Percentiles rank a stretch among this genome's conserved stretches.
Evolutionary conservation across 1,140 invertebrate species (phyloP).

Genomic region (Listronotus bonariensis): DNA sequence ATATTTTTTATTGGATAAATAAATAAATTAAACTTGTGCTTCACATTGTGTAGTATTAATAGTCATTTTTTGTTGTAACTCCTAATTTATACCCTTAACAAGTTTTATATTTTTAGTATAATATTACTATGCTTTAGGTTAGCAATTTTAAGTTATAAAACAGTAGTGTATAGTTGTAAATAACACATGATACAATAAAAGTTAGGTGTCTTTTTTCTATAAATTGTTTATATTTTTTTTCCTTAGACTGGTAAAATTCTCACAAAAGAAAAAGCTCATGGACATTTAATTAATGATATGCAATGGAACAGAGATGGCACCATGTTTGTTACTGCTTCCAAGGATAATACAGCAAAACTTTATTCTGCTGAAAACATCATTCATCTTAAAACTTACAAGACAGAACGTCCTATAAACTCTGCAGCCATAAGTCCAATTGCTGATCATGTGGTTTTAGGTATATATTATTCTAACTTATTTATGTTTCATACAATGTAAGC

Average conservation of each 20-base stretch:
- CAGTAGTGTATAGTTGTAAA: too few species aligned
- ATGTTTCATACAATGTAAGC: too few species aligned
- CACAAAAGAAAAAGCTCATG: conserved; percentile 79
- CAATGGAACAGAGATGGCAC: conserved; percentile 90
- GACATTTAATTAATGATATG: conserved; percentile 91
- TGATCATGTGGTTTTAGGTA: conserved; percentile 86
- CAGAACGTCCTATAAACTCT: conserved; percentile 95
- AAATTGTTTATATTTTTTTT: conserved; percentile 30
- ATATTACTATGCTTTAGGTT: too few species aligned
- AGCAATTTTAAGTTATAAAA: too few species aligned
- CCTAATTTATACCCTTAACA: too few species aligned
- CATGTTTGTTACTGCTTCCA: conserved; percentile 96
- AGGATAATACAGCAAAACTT: conserved; percentile 91
- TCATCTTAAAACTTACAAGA: conserved; percentile 92
- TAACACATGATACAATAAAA: too few species aligned
- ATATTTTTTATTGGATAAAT: too few species aligned
- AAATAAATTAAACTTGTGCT: too few species aligned
- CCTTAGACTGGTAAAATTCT: conserved; percentile 79
- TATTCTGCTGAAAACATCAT: conserved; percentile 88
- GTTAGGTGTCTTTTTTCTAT: too few species aligned
- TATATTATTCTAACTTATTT: background rate
- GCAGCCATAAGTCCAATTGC: conserved; percentile 92
- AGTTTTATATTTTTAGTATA: too few species aligned
- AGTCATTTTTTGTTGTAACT: too few species aligned
- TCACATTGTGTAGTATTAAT: too few species aligned